Evolutionary conservation across 2,888 invertebrate genomes (phyloP), one percentile per base, ranked within the genome.

Genomic region (Watsonalla binaria): DNA sequence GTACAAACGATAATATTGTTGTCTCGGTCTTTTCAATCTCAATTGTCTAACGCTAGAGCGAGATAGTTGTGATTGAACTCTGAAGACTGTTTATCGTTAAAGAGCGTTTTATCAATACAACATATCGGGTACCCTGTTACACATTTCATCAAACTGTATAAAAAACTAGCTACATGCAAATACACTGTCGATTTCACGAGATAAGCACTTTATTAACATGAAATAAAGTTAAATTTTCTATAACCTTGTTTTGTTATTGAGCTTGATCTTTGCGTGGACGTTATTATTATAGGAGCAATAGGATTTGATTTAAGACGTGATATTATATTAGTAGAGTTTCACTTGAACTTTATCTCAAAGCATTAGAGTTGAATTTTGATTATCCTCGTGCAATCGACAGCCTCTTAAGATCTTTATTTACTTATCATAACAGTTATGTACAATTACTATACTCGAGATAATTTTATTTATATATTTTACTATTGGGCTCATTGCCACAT

Each of bases 81-180:
- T 24, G 24, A 24, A 24, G 24, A 24, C 24, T 24, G 24, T 24
- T 24, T n/a, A n/a, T n/a, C 24, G 24, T 37, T 39, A 52, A 46
- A 48, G 14, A 33, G 24, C 34, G 9, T 11, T 8, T 46, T 52
- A 51, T 51, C 58, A 57, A 61, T 48, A 53, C 54, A 61, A 56
- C 53, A 51, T 47, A 63, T 61, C 66, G 60, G 49, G 71, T 80
- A 83, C 82, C 82, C 82, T 82, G 82, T 80, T 68, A 72, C 62
- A 68, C 64, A 66, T 65, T 62, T 66, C 65, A 69, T 70, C 66
- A 72, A 68, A 76, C 65, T 63, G 76, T 78, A 78, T 74, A 79
- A 79, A 80, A 78, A 71, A 80, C 69, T 54, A 65, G 64, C 67
- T 60, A 57, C 71, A 76, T 78, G 66, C 66, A 56, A 64, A 51